A percentile compares a stretch with the other conserved stretches of the same genome.
These are phyloP conservation scores for Sebastes schlegelii DNA, from an alignment of 2,113 vertebrate species.

Conservation along the genomic window DNA sequence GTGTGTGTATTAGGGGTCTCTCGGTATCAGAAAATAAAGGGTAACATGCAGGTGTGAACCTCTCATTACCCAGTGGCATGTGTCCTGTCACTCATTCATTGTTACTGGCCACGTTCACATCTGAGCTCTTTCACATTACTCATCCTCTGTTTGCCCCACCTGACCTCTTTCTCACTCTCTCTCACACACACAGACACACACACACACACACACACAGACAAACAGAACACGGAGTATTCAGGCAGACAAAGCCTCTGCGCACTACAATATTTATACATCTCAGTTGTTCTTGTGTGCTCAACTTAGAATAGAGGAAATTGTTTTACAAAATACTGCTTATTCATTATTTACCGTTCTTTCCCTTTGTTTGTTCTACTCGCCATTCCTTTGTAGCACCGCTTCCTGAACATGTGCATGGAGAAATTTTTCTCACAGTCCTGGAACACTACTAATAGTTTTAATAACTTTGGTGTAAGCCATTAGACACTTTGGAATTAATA, in stretches of 20 bases:
- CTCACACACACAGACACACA: constrained; percentile 4
- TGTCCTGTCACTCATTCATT: constrained; percentile 79
- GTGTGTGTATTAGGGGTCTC: constrained; percentile 15
- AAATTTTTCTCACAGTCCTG: not conserved
- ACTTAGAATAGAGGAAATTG: constrained; percentile 62
- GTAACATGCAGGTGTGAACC: constrained; percentile 72
- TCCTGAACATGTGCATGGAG: constrained; percentile 9
- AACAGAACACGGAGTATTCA: constrained; percentile 41
- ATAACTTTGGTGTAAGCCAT: not conserved
- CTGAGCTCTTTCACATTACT: constrained; percentile 81
- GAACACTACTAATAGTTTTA: constrained; percentile 1
- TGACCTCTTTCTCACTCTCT: constrained; percentile 64
- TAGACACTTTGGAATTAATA: not conserved
- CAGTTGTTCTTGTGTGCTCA: constrained; percentile 64
- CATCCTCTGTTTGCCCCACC: constrained; percentile 78
- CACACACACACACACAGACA: constrained; percentile 22
- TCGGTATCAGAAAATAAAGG: constrained; percentile 48
- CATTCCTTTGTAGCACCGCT: constrained; percentile 24
- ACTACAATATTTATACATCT: constrained; percentile 75
- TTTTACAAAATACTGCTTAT: constrained; percentile 72
- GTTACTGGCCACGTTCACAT: constrained; percentile 69
- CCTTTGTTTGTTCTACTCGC: constrained; percentile 39
- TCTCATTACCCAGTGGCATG: constrained; percentile 79
- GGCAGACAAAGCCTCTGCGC: constrained; percentile 48
- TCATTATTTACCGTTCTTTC: constrained; percentile 67